Conservation (phyloP, 2,113 vertebrate genomes). For the Rhabdornis inornatus region DNA sequence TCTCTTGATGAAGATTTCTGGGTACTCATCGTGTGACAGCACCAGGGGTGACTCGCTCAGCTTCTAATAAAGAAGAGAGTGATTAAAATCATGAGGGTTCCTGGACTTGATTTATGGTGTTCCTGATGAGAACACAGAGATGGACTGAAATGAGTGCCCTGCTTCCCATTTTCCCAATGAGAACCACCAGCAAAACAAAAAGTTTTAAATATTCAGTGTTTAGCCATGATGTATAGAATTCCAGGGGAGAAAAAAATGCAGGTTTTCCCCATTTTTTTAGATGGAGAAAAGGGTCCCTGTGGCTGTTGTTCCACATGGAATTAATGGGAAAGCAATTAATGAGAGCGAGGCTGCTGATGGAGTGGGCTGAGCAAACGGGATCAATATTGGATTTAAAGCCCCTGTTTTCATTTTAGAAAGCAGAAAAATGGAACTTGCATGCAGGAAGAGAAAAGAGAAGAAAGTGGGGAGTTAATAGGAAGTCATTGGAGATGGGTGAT, state of each 20-base stretch:
- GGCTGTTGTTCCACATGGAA: background rate
- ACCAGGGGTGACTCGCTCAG: background rate
- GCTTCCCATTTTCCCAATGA: background rate
- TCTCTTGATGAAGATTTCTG: background rate
- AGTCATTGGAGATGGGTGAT: slow-evolving; percentile 51
- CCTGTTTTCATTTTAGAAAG: slow-evolving; percentile 9
- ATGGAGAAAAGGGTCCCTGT: background rate
- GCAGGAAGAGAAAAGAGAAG: slow-evolving; percentile 34
- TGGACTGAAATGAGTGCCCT: background rate
- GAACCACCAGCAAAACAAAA: background rate
- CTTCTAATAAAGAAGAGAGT: background rate
- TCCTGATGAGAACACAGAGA: background rate
- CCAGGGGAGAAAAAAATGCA: accelerated
- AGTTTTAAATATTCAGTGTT: accelerated
- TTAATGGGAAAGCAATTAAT: background rate
- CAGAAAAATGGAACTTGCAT: slow-evolving; percentile 2
- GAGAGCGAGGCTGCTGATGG: background rate
- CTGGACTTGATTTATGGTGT: background rate
- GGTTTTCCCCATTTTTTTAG: background rate
- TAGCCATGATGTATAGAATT: background rate
- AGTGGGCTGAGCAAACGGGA: background rate
- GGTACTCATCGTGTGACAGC: background rate
- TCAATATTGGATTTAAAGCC: background rate
- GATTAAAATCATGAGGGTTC: background rate
- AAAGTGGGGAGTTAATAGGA: slow-evolving; percentile 54